Evolutionary conservation across 2,113 vertebrate genomes (phyloP), one percentile per base, ranked within the genome.

Genomic region (Chloropsis cyanopogon): DNA sequence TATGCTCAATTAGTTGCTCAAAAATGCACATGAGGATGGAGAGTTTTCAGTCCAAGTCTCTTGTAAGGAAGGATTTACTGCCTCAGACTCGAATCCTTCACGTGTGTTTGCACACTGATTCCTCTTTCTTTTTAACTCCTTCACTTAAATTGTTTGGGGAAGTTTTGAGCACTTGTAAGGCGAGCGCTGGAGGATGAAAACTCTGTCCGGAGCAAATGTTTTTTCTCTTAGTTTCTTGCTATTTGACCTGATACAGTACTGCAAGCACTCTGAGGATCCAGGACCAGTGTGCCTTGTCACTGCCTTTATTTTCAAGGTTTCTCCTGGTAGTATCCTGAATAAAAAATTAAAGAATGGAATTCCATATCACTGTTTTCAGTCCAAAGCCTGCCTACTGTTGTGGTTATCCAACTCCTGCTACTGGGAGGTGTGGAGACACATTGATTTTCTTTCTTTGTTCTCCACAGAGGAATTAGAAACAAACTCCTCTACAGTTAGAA

Each of bases 1-100:
- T 15, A 60, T 71, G 85, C 79, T 93, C 54, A 66, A 60, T 90
- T 90, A 83, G 60, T 82, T 92, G 68, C 44, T 94, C 28, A 68
- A 22, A 84, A 86, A 33, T 28, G n/a, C 26, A 29, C 68, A 49
- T 31, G 84, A 87, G 86, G 63, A 65, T 33, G 26, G 82, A 5
- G 59, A 77, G 68, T 35, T 91, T 54, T 70, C 81, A 35, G 14
- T 53, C 60, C 21, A 14, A 46, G n/a, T 19, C 41, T 64, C 69
- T 14, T 29, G 11, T 33, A 23, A 77, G 42, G 50, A 44, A 65
- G 65, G 59, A 39, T 87, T 75, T 72, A 4, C 26, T 64, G 57
- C 28, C 80, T 69, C 83, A 80, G 81, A 56, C 8, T n/a, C 1
- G 4, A 73, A 15, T 37, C 69, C 41, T 86, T 57, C 57, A 5